phyloP scores from a whole-genome alignment of 2,113 vertebrate genomes.

The Bolborhynchus lineola region DNA sequence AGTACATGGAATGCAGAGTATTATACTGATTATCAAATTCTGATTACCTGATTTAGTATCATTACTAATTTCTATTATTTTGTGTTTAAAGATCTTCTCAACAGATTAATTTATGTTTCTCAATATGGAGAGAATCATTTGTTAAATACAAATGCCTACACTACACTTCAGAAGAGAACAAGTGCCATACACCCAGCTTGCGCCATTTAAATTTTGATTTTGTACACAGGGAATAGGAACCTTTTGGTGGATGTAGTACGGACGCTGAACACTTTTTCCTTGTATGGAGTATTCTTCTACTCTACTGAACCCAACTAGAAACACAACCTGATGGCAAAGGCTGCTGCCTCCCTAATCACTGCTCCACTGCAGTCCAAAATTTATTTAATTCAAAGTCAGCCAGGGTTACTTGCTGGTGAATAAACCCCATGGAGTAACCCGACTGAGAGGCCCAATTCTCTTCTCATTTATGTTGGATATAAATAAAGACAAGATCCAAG shows the following conservation, averaged over 20 bases:
- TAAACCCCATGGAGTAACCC: background rate
- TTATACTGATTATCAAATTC: background rate
- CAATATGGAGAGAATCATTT: background rate
- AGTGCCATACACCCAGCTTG: background rate
- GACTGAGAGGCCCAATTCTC: background rate
- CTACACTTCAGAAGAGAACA: background rate
- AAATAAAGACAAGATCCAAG: constrained; percentile 11
- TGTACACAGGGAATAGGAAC: background rate
- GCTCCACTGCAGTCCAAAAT: background rate
- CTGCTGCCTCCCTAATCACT: background rate
- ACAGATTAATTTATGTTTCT: background rate
- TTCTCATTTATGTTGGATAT: background rate
- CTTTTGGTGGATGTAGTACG: background rate
- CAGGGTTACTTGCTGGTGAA: background rate
- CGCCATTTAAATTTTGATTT: background rate
- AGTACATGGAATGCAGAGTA: background rate
- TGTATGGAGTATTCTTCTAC: background rate
- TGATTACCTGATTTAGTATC: too few relatives aligned
- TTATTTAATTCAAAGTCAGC: background rate
- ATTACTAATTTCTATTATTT: background rate
- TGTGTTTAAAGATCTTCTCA: background rate
- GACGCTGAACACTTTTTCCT: background rate
- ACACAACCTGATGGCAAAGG: background rate
- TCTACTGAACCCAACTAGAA: background rate
- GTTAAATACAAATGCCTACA: background rate